Conservation (phyloP, 1,140 invertebrate species). For the Leptestheria dahalacensis region DNA sequence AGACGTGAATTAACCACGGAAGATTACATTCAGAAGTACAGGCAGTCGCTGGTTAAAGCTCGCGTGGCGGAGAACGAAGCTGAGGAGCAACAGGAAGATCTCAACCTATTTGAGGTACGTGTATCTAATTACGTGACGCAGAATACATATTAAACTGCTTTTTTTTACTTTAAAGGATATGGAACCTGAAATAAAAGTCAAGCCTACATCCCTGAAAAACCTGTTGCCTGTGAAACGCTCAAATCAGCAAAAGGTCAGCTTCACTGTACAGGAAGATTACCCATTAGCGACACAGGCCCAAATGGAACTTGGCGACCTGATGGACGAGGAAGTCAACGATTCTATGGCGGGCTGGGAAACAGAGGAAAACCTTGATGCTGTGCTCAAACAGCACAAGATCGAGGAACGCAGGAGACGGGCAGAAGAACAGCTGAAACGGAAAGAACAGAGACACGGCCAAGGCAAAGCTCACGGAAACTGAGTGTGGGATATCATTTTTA, state of each 20-base stretch:
- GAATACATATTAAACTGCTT: neutral
- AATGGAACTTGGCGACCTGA: neutral
- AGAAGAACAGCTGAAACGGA: neutral
- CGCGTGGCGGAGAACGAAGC: neutral
- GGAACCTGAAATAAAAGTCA: neutral
- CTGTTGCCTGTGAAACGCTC: neutral
- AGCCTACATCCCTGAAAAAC: neutral
- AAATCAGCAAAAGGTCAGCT: neutral
- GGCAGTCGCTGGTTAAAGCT: neutral
- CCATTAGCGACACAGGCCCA: neutral
- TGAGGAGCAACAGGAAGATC: neutral
- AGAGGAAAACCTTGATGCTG: neutral
- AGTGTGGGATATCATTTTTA: too few species aligned
- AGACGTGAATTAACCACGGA: neutral
- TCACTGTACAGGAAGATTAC: neutral
- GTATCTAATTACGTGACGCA: neutral
- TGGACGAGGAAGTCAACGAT: neutral
- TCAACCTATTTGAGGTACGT: neutral
- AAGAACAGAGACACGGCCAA: neutral
- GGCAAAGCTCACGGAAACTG: neutral
- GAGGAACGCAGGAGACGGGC: neutral
- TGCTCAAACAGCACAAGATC: neutral
- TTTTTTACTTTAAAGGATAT: neutral
- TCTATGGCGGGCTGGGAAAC: neutral
- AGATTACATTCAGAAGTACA: neutral